phyloP scores from a whole-genome alignment of 2,888 invertebrate genomes.

The Conus canariensis region DNA sequence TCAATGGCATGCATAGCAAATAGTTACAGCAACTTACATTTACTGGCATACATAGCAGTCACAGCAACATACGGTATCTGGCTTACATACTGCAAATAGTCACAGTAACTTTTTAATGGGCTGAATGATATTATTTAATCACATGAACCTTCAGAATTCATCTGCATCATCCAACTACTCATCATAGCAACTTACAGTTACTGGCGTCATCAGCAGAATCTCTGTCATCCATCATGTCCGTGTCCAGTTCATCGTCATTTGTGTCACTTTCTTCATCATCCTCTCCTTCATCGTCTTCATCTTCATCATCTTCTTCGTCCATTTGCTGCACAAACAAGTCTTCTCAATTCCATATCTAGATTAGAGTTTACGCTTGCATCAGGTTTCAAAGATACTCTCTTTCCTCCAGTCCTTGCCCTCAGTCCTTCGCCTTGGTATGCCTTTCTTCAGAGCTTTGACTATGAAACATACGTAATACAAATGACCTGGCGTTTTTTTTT shows the following conservation, averaged over 20 bases:
- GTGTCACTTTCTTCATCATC: conserved; percentile 79
- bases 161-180: background rate
- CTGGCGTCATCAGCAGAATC: conserved; percentile 72
- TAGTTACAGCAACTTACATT: no score
- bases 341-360: background rate
- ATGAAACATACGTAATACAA: no score
- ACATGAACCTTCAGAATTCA: background rate
- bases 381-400: no score
- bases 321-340: conserved; percentile 61
- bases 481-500: no score
- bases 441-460: no score
- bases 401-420: no score
- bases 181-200: conserved; percentile 48
- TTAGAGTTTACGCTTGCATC: no score
- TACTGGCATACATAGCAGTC: background rate
- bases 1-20: background rate
- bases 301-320: conserved; percentile 78
- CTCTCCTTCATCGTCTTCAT: conserved; percentile 78
- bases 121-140: no score
- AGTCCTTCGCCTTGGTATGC: no score
- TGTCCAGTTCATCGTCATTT: conserved; percentile 78
- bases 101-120: no score
- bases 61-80: background rate
- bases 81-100: no score
- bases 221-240: conserved; percentile 76